These are phyloP conservation scores for Leptobrachium leishanense DNA, from an alignment of 2,113 vertebrate species.

Conservation along the genomic window DNA sequence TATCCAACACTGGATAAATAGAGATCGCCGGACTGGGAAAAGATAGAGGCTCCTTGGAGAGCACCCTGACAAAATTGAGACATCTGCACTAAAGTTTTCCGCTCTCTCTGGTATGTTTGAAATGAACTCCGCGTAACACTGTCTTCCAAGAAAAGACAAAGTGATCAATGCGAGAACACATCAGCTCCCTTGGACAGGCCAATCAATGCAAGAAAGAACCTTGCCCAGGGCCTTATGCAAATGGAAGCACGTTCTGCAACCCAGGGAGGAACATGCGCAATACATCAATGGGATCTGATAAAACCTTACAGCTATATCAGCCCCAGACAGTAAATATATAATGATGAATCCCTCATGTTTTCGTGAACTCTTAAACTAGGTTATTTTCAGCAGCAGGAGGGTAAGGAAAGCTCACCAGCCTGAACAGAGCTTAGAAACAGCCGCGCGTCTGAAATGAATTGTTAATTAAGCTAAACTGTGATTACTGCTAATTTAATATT, in stretches of 20 bases:
- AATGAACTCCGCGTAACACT: constrained; percentile 91
- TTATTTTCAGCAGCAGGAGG: constrained; percentile 74
- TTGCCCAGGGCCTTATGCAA: constrained; percentile 99
- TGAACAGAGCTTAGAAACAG: constrained; percentile 53
- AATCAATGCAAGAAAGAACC: constrained; percentile 99
- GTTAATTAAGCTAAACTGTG: constrained; percentile 56
- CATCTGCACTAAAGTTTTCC: constrained; percentile 78
- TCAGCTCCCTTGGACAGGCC: constrained; percentile 95
- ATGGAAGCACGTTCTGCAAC: constrained; percentile 93
- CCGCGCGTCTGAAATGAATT: constrained; percentile 38
- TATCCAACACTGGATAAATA: constrained; percentile 51
- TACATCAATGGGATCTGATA: constrained; percentile 93
- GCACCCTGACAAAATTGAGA: constrained; percentile 75
- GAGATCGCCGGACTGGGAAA: constrained; percentile 44
- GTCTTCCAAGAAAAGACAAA: constrained; percentile 88
- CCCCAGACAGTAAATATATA: constrained; percentile 94
- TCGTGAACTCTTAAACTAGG: constrained; percentile 80
- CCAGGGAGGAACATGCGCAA: constrained; percentile 93
- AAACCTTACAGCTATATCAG: constrained; percentile 95
- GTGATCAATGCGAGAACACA: constrained; percentile 95
- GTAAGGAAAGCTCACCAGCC: constrained; percentile 58
- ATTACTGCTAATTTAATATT: background rate
- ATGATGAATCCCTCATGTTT: constrained; percentile 87
- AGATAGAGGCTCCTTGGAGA: constrained; percentile 62
- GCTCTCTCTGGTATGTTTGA: constrained; percentile 80